Evolutionary conservation across 2,888 invertebrate genomes (phyloP), one percentile per base, ranked within the genome.

Genomic region (Callinectes sapidus): DNA sequence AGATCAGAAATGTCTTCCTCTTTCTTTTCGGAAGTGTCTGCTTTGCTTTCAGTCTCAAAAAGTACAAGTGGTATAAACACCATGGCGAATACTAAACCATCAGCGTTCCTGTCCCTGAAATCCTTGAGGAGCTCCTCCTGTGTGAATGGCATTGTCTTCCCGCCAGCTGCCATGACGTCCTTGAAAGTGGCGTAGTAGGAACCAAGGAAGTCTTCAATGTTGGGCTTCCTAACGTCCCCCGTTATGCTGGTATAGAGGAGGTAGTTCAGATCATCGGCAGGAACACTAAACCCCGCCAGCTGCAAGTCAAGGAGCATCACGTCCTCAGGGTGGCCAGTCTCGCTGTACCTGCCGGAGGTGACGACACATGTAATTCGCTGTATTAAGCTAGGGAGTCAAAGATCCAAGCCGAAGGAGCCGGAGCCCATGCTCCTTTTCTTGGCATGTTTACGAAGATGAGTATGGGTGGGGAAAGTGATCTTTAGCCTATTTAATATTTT

Each of bases 51-150:
- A 16, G 90, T 28, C 13, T 92, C 90, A 14, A 90, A 81, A 23
- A 93, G 39, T 23, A 93, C 39, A 10, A 92, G 28, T 1, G 92
- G 93, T 23, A 90, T 16, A 3, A 90, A 42, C 86, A 90, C 88
- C 39, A 93, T 87, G 8, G 66, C 71, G 48, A 90, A 90, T 16
- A 90, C 23, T 18, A 88, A 42, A 10, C 89, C 89, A 42, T 13
- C 1, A n/a, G 77, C 10, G n/a, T 71, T 89, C 23, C 66, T 77
- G 0, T 71, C 71, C 39, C n/a, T 55, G 28, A 71, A 89, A 6
- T 89, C 42, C 14, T 89, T 66, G 35, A n/a, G 23, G 71, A 89
- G 23, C n/a, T n/a, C 18, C 28, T 23, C 71, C 6, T 71, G 66
- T 2, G 89, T 89, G 54, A 90, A 55, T 3, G 61, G 61, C 32